Percentiles rank a stretch among this genome's conserved stretches.
phyloP scores from a whole-genome alignment of 2,888 invertebrate genomes.

The Meta bourneti region DNA sequence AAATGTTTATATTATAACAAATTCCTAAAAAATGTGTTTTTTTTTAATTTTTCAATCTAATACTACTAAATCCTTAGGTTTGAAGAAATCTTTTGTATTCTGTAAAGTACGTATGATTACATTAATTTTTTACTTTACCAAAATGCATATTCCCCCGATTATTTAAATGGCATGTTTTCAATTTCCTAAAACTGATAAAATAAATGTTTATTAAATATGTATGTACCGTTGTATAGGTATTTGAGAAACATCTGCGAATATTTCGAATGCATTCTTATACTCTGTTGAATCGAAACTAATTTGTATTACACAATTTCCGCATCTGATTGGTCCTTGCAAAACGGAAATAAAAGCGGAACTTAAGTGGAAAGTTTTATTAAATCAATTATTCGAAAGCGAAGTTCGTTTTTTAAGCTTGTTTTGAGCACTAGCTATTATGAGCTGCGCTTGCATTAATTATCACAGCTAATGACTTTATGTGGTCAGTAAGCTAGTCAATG shows the following conservation, averaged over 20 bases:
- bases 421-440: constrained; percentile 55
- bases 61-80: no score
- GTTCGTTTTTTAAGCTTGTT: constrained; percentile 19
- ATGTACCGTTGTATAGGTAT: not conserved
- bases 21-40: no score
- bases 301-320: constrained; percentile 21
- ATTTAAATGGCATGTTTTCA: no score
- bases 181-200: no score
- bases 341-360: constrained; percentile 58
- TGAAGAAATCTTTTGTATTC: no score
- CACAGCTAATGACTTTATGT: constrained; percentile 76
- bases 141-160: no score
- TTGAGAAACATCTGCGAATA: not conserved
- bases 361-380: constrained; percentile 48
- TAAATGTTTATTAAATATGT: no score
- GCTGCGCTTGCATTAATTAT: constrained; percentile 65
- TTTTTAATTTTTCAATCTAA: no score
- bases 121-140: no score
- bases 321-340: constrained; percentile 21
- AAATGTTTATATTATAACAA: no score
- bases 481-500: constrained; percentile 76
- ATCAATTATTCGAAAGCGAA: constrained; percentile 50
- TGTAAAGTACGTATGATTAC: no score
- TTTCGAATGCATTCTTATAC: not conserved
- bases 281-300: constrained; percentile 26